Evolutionary conservation across 1,140 invertebrate species (phyloP), one percentile per base, ranked within the genome.

Genomic region (Pachyrhynchus sulphureomaculatus): DNA sequence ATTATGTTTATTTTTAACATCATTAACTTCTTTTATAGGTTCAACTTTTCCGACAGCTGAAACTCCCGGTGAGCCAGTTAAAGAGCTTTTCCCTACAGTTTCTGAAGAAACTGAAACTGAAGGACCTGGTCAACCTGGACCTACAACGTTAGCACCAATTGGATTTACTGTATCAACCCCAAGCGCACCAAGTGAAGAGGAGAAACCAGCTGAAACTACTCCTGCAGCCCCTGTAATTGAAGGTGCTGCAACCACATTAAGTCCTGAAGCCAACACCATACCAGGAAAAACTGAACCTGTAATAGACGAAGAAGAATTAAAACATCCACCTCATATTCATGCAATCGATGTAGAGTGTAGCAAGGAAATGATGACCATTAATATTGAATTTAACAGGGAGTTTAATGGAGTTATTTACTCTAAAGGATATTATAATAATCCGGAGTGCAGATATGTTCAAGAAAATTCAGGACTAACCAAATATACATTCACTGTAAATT

Each of bases 341-440:
- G 81, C 79, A 1, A 84, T 92, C 41, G 84, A 89, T 17, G 90
- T 91, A 1, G 79, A 87, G 53, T 92, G 90, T 68, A 85, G 86
- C 36, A 91, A 91, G 72, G 88, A 89, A 53, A 86, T 86, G 82
- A 92, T 92, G 90, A 88, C 85, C 0, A 90, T 92, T 37, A 85
- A 87, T 45, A 83, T 92, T 2, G 87, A 89, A 74, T 92, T 92
- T 72, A 89, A 90, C 69, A 82, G 85, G 58, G 75, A 75, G 20
- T 93, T 90, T 67, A 83, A 90, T 64, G 90, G 90, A 5, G 78
- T 92, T 5, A 89, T 93, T 57, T 93, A 93, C 66, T 90, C 89
- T 0, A 91, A 92, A 81, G 89, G 89, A 39, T 88, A 82, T 72
- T 91, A 83, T 71, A 85, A 79, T 64, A 82, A 83, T 54, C 82